Base-by-base conservation (phyloP, 1,140 invertebrate genomes). In the Cataglyphis hispanica region DNA sequence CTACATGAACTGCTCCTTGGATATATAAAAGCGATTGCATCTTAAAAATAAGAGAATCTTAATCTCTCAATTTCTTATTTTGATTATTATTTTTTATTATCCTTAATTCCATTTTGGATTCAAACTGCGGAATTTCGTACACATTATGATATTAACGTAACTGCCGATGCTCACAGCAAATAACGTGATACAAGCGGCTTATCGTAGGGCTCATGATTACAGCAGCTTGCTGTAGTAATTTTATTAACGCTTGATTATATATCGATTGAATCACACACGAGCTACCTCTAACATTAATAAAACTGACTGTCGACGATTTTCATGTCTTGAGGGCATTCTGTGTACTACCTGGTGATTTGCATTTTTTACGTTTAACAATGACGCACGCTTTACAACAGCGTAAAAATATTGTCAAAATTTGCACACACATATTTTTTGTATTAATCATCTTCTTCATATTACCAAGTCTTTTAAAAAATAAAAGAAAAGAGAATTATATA, bases 101-200 rank as follows among this genome's bases (percentile, higher is more conserved):
- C 16, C 46, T 16, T 50, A 50, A 63, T 31, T 77, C 3, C 1
- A 27, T 77, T 63, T 13, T 13, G 43, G 4, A 56, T 25, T 56
- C 37, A 67, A 69, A 80, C 25, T 56, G 43, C 22, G 37, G 8
- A 4, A 56, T 80, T 64, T 63, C 58, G 37, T 67, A 27, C 22
- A 46, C 16, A 37, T 22, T 7, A 10, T 40, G n/a, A 69, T 56
- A 53, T 80, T 80, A 69, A 53, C 43, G 46, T 69, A 16, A 80
- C 31, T 69, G 31, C 64, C 76, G 43, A 80, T 67, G 43, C 56
- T 80, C 43, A 53, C 63, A 80, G 31, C 63, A 69, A 80, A 56
- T 69, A 80, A 63, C 76, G 76, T 80, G 76, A 80, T 80, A 69
- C 76, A 80, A 27, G 22, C 63, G 53, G n/a, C 76, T 80, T 80